Conservation (phyloP, 2,888 invertebrate genomes). For the Apotomis betuletana region DNA sequence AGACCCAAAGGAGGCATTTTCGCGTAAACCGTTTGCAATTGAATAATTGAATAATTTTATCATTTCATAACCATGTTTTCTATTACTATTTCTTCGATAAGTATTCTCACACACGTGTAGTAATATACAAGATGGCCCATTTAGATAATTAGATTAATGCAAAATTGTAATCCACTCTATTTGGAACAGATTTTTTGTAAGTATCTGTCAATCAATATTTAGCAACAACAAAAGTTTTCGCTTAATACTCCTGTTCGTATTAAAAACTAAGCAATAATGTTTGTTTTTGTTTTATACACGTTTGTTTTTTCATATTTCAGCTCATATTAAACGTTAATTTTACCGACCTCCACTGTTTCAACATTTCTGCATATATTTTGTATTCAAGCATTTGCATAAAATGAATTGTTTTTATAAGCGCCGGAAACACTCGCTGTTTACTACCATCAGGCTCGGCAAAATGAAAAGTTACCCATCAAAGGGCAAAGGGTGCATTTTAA, state of each 20-base stretch:
- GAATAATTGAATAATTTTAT: constrained; percentile 23
- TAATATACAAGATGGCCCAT: too few relatives aligned
- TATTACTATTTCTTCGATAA: too few relatives aligned
- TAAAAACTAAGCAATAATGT: too few relatives aligned
- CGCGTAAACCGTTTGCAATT: constrained; percentile 6
- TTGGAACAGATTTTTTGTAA: too few relatives aligned
- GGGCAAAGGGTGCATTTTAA: constrained; percentile 61
- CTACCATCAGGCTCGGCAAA: constrained; percentile 48
- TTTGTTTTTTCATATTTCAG: neutral
- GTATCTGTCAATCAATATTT: too few relatives aligned
- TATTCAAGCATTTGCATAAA: constrained; percentile 15
- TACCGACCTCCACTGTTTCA: neutral
- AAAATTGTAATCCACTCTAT: too few relatives aligned
- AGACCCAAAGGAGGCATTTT: neutral
- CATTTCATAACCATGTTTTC: neutral
- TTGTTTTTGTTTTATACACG: too few relatives aligned
- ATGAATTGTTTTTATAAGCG: constrained; percentile 28
- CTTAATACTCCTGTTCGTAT: too few relatives aligned
- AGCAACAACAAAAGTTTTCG: too few relatives aligned
- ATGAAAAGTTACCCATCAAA: constrained; percentile 52
- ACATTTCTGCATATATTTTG: neutral
- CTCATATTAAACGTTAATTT: neutral
- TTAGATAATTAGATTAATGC: too few relatives aligned
- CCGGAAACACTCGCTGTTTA: constrained; percentile 30
- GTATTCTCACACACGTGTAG: too few relatives aligned